These are phyloP conservation scores for Pseudopleuronectes americanus DNA, from an alignment of 2,797 vertebrate species.

Conservation along the genomic window DNA sequence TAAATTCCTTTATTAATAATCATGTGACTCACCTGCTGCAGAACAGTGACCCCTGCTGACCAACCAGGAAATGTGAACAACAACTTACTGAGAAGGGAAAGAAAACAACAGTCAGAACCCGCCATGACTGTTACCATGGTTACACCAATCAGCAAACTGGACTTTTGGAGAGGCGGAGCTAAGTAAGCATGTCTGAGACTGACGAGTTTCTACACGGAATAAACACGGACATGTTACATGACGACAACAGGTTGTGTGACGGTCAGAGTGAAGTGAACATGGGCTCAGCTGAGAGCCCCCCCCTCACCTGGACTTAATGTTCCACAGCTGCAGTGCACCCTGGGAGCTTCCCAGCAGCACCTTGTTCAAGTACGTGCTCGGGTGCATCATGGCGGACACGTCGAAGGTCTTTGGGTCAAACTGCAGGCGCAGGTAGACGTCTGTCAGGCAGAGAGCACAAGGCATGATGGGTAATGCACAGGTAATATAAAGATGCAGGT, in stretches of 20 bases:
- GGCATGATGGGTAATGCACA: conserved; percentile 18
- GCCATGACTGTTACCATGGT: too few species aligned
- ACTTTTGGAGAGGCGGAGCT: too few species aligned
- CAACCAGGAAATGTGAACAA: conserved; percentile 92
- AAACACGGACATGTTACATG: too few species aligned
- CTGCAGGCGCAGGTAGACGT: conserved; percentile 89
- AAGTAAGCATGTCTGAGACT: too few species aligned
- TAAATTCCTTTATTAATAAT: too few species aligned
- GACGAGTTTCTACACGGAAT: too few species aligned
- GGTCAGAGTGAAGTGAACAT: not conserved
- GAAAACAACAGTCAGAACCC: not conserved
- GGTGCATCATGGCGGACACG: conserved; percentile 92
- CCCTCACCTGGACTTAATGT: conserved; percentile 90
- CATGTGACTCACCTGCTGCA: conserved; percentile 87
- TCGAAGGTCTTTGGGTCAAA: conserved; percentile 90
- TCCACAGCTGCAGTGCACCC: conserved; percentile 95
- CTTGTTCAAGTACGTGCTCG: conserved; percentile 97
- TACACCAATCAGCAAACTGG: too few species aligned
- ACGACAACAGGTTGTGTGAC: too few species aligned
- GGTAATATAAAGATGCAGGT: not conserved
- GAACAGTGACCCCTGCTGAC: conserved; percentile 87
- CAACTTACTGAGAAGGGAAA: conserved; percentile 85
- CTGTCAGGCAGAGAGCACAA: conserved; percentile 75
- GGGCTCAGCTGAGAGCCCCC: not conserved
- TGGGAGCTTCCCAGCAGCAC: conserved; percentile 94